Evolutionary conservation across 2,888 invertebrate species (phyloP), one percentile per base, ranked within the genome.

Genomic region (Sinopyrophorus schimmeli): DNA sequence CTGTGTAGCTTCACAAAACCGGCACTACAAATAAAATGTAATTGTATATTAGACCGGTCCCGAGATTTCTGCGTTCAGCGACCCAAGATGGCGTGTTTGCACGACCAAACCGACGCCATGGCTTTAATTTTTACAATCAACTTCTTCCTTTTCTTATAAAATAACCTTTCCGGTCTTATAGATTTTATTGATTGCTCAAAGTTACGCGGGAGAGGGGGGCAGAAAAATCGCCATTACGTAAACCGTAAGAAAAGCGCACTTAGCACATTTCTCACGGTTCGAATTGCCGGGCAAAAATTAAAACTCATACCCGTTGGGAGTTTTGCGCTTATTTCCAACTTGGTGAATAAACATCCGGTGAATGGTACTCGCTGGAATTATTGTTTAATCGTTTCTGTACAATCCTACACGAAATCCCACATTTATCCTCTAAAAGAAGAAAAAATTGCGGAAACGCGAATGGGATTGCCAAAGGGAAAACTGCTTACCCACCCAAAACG

Each of bases 21-120:
- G 37, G 31, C 42, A 27, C 38, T 42, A 42, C 37, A 48, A 48
- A 48, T 49, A 32, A 43, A 49, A 34, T 44, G 34, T 49, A 43
- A 49, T 49, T 43, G 49, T 49, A 34, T 49, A 49, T 39, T 44
- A 48, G 44, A 48, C 43, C 48, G 48, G 48, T 48, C 44, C 43
- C 38, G 50, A 50, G 47, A 48, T 41, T 42, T 41, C 42, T 34
- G 43, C 53, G 53, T 53, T 53, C 53, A 53, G 47, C 53, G 53
- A 53, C 53, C 53, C 34, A 23, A 47, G 47, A 38, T 43, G 30
- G 47, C 53, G 53, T 53, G 53, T 53, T 53, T 44, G 43, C 37
- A 44, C 53, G 44, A 48, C 48, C 53, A 53, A 48, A 53, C 52
- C 37, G 48, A 41, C 41, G 48, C 42, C 53, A 32, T 53, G 49